These are phyloP conservation scores for Brachyopa scutellaris DNA, from an alignment of 2,888 invertebrate species.

Conservation along the genomic window DNA sequence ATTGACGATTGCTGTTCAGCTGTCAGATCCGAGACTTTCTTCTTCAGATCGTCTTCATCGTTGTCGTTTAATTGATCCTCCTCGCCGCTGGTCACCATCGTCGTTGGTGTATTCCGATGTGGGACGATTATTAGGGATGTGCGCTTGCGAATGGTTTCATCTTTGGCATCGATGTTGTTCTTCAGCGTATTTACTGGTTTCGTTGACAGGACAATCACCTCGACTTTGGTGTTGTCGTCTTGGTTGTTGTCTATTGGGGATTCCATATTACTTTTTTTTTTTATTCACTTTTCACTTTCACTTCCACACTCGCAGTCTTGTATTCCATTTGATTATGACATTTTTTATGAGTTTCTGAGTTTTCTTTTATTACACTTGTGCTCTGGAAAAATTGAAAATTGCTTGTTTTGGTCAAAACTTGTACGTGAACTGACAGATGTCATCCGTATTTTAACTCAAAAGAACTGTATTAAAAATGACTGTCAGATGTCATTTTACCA, in stretches of 20 bases:
- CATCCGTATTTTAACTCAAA: background rate
- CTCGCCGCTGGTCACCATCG: constrained; percentile 26
- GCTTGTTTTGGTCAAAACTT: constrained; percentile 41
- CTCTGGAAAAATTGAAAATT: constrained; percentile 38
- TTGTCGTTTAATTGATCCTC: constrained; percentile 57
- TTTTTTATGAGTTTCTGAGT: constrained; percentile 30
- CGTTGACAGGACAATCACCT: constrained; percentile 78
- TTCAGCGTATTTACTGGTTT: constrained; percentile 81
- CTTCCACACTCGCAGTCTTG: constrained; percentile 21
- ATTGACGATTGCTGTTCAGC: constrained; percentile 61
- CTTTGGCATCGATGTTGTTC: constrained; percentile 81
- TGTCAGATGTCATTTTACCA: constrained; percentile 15
- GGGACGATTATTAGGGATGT: constrained; percentile 81
- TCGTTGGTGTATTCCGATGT: constrained; percentile 71
- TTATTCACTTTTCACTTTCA: constrained; percentile 2
- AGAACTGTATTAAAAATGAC: background rate
- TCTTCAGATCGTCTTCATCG: constrained; percentile 66
- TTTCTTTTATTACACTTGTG: constrained; percentile 7
- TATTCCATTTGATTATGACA: constrained; percentile 38
- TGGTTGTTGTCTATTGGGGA: constrained; percentile 58
- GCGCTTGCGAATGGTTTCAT: constrained; percentile 80
- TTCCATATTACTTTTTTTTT: constrained; percentile 45
- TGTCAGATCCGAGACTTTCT: constrained; percentile 43
- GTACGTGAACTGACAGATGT: constrained; percentile 8
- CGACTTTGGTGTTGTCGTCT: constrained; percentile 77